These are phyloP conservation scores for Standfussiana lucernea DNA, from an alignment of 2,888 invertebrate genomes.

Conservation along the genomic window DNA sequence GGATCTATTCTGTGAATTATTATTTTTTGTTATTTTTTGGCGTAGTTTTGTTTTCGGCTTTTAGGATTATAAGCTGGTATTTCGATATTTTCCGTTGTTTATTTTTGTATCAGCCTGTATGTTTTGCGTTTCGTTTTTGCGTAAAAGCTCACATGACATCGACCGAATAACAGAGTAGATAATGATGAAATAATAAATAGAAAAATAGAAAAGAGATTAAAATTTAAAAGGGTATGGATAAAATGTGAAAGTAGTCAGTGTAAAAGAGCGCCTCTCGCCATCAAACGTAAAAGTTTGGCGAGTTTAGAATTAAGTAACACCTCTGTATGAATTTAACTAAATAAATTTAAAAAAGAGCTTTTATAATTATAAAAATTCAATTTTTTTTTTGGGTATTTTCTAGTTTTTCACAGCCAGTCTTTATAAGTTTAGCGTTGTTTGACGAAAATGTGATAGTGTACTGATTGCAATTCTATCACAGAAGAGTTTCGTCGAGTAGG, in stretches of 20 bases:
- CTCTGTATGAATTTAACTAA: too few species aligned
- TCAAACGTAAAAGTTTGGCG: too few species aligned
- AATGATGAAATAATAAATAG: too few species aligned
- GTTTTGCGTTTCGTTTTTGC: not conserved
- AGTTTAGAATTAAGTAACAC: too few species aligned
- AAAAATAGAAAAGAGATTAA: too few species aligned
- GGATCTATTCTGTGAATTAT: slow-evolving; percentile 11
- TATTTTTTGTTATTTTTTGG: slow-evolving; percentile 21
- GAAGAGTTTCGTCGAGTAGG: not conserved
- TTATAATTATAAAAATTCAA: too few species aligned
- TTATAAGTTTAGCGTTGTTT: not conserved
- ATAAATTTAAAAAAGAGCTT: too few species aligned
- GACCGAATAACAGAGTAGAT: too few species aligned
- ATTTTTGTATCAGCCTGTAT: not conserved
- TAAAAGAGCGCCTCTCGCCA: too few species aligned
- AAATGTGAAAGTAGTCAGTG: too few species aligned
- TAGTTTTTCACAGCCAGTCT: not conserved
- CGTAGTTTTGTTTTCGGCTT: slow-evolving; percentile 18
- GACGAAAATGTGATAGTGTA: not conserved
- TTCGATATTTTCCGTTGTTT: slow-evolving; percentile 4
- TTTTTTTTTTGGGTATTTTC: not conserved
- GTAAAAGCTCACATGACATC: too few species aligned
- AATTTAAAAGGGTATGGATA: too few species aligned
- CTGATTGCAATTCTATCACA: not conserved
- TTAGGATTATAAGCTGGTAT: slow-evolving; percentile 16